phyloP scores from a whole-genome alignment of 2,797 vertebrate genomes.

The Scolopax bukidnonensis region DNA sequence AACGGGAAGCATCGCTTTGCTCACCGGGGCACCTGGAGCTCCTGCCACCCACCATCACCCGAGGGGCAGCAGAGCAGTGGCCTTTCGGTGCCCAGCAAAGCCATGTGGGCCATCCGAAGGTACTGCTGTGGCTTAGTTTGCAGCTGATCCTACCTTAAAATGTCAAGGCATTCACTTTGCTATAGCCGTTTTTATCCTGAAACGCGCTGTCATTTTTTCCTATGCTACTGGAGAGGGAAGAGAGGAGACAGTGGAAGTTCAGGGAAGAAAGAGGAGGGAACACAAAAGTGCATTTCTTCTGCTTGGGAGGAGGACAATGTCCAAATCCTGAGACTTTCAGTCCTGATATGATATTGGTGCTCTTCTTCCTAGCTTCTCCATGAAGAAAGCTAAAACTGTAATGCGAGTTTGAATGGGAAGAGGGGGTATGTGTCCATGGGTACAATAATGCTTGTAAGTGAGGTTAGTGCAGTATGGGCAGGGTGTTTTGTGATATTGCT shows the following conservation, averaged over 20 bases:
- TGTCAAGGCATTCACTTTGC: rapidly evolving
- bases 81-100: conserved; percentile 43
- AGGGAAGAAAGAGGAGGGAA: not conserved
- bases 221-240: not conserved
- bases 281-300: not conserved
- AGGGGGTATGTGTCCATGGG: not conserved
- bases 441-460: not conserved
- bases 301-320: not conserved
- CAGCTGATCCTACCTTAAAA: not conserved
- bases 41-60: conserved; percentile 6
- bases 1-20: conserved; percentile 65
- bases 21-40: conserved; percentile 66
- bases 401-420: not conserved
- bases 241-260: not conserved
- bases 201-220: not conserved
- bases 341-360: not conserved
- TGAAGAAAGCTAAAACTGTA: not conserved
- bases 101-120: conserved; percentile 71
- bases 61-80: conserved; percentile 20
- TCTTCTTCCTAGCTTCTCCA: not conserved
- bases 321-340: not conserved
- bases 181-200: not conserved
- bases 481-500: not conserved
- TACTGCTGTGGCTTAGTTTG: not conserved
- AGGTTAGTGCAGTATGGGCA: not conserved